Conservation (phyloP, 2,797 vertebrate species). For the Rhinoraja longicauda region DNA sequence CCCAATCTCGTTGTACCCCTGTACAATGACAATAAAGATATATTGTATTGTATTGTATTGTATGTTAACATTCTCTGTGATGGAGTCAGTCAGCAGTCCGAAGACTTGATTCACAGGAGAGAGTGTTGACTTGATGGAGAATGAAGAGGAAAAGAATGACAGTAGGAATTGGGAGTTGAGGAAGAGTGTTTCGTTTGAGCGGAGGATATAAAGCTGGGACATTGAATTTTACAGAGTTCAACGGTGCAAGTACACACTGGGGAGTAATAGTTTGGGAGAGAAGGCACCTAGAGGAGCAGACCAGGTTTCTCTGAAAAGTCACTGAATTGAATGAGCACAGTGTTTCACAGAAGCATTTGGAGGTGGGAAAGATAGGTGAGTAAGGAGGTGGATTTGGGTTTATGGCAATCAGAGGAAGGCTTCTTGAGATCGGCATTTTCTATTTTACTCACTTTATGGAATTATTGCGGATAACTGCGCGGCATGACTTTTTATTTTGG, state of each 20-base stretch:
- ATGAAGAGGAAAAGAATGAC: neutral
- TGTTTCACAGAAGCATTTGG: neutral
- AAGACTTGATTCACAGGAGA: neutral
- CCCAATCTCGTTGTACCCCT: too few relatives aligned
- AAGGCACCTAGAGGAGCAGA: neutral
- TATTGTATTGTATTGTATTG: too few relatives aligned
- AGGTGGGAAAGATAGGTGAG: neutral
- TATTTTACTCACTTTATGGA: neutral
- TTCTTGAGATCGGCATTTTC: neutral
- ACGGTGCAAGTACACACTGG: neutral
- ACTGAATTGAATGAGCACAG: neutral
- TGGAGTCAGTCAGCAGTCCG: neutral
- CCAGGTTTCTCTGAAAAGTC: neutral
- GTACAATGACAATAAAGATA: too few relatives aligned
- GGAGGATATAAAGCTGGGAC: neutral
- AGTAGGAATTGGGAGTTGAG: neutral
- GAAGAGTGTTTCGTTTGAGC: neutral
- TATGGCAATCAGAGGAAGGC: neutral
- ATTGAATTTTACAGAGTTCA: neutral
- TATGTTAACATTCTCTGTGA: neutral
- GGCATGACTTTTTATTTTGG: neutral
- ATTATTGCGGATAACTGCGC: neutral
- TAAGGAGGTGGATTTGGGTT: neutral
- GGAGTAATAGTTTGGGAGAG: too few relatives aligned
- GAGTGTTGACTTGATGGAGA: neutral